These are phyloP conservation scores for Phoenicopterus ruber DNA, from an alignment of 2,113 vertebrate species.

Conservation along the genomic window DNA sequence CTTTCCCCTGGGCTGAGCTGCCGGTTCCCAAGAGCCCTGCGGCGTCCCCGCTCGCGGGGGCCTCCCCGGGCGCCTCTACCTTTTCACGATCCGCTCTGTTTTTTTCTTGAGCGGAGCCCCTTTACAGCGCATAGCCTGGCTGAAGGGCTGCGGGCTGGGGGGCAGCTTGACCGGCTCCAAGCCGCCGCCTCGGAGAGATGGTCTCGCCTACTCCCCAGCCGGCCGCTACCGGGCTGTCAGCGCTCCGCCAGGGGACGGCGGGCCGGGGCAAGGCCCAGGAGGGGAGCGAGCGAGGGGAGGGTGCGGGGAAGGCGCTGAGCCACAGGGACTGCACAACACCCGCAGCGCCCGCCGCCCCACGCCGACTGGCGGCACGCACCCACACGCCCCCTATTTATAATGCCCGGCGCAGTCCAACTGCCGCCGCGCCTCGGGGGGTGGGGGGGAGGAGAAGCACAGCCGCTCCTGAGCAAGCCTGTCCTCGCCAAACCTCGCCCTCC, in stretches of 20 bases:
- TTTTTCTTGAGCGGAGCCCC: conserved; percentile 87
- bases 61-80: conserved; percentile 75
- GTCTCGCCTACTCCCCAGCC: background rate
- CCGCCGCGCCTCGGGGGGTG: background rate
- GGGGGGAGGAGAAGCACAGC: accelerated
- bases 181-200: background rate
- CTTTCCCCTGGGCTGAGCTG: background rate
- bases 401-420: background rate
- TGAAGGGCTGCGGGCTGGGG: conserved; percentile 48
- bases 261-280: background rate
- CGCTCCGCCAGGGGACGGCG: background rate
- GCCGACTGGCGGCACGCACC: background rate
- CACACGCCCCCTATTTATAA: background rate
- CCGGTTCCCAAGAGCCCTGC: background rate
- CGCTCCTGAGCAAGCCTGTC: background rate
- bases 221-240: background rate
- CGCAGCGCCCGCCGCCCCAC: background rate
- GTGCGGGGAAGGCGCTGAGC: accelerated
- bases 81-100: conserved; percentile 81
- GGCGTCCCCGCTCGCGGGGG: background rate
- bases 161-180: conserved; percentile 74
- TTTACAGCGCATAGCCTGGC: conserved; percentile 82
- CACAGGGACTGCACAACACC: accelerated
- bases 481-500: background rate
- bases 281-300: accelerated